Percentiles rank a stretch among this genome's conserved stretches.
Conservation (phyloP, 2,113 vertebrate species). For the Atherinomorus stipes region DNA sequence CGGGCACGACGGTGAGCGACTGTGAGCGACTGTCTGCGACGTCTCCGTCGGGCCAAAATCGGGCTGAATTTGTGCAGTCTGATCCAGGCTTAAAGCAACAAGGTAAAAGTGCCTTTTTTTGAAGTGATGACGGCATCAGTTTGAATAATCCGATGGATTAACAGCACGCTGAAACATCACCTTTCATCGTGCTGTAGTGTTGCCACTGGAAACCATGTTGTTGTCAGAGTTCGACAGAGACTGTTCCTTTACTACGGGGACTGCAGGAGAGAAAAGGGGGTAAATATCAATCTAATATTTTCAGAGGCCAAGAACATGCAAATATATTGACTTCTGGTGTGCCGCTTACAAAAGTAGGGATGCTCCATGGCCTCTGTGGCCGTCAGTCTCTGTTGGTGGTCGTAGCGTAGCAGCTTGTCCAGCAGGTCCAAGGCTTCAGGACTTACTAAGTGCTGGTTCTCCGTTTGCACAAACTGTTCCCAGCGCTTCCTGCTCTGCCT, state of each 20-base stretch:
- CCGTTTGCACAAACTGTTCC: conserved; percentile 98
- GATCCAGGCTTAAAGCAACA: no score
- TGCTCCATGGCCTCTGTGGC: conserved; percentile 98
- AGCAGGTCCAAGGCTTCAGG: conserved; percentile 95
- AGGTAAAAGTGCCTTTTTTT: no score
- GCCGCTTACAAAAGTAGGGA: conserved; percentile 95
- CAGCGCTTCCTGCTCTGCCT: conserved; percentile 98
- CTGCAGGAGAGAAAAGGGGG: conserved; percentile 70
- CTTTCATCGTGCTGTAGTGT: conserved; percentile 93
- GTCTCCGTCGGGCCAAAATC: no score
- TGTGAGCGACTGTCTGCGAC: no score
- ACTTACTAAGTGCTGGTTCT: conserved; percentile 97
- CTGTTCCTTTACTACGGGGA: conserved; percentile 94
- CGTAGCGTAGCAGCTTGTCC: conserved; percentile 98
- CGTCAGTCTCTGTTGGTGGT: conserved; percentile 98
- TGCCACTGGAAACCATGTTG: conserved; percentile 92
- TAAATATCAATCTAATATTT: no score
- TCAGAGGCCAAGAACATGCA: no score
- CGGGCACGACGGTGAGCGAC: no score
- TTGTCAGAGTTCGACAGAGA: conserved; percentile 92
- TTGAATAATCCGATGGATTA: background rate
- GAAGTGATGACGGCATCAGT: no score
- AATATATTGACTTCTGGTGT: background rate
- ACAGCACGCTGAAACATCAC: conserved; percentile 40
- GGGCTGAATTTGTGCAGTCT: no score